Base-by-base conservation (phyloP, 2,113 vertebrate species). In the Bombycilla garrulus region DNA sequence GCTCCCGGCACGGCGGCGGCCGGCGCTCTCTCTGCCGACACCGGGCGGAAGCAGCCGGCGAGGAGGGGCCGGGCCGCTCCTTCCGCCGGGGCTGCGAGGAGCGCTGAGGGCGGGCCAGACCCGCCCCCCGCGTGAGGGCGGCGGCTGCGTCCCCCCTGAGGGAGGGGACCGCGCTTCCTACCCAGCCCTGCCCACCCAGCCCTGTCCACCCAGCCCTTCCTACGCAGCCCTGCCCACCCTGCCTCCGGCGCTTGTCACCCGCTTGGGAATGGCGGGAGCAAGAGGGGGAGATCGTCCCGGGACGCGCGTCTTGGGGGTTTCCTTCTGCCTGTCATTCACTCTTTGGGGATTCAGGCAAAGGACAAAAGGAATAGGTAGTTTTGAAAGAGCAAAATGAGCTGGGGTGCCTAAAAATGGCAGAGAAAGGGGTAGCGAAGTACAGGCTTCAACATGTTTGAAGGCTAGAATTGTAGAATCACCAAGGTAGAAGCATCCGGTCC, bases 71-170 rank as follows among this genome's bases (percentile, higher is more conserved):
- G 42, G 33, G 56, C 66, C 40, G 85, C 88, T 92, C 81, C 94
- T 93, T 92, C 92, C 94, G 94, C 94, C 77, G 23, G 35, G 56
- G 76, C 77, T 51, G 62, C 61, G 56, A 89, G 85, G 45, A 12
- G 89, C 66, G 81, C 77, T 40, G 53, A 70, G 89, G 67, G 58
- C 86, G 51, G 78, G 35, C 3, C 67, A 28, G 86, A 5, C 38
- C 60, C 80, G 45, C 60, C 42, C 20, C 51, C n/a, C n/a, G n/a
- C 8, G 15, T 4, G 31, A 61, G 81, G 65, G 71, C 9, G 21
- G 65, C 0, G 44, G 48, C 20, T 15, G 19, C 1, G 42, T 22
- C 2, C 6, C 3, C 21, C 1, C 4, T 2, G 23, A 15, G 71
- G 31, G 2, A 7, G 2, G 18, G 10, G 10, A 28, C 3, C 12